These are phyloP conservation scores for Monodelphis domestica DNA, from an alignment of 2,797 vertebrate species.

Conservation along the genomic window DNA sequence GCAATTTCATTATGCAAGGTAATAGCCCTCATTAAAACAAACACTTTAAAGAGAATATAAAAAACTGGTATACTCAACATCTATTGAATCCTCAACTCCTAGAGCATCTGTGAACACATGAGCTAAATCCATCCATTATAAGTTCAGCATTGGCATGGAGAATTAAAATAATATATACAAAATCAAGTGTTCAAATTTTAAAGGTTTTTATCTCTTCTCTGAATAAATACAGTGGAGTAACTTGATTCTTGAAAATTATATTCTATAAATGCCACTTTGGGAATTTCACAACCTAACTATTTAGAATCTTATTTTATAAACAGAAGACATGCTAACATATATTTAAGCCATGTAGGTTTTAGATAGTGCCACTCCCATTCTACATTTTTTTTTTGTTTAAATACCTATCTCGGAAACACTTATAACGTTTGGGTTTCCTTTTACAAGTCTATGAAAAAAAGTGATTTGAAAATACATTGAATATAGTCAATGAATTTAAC, in stretches of 20 bases:
- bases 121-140: background rate
- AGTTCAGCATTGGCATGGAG: background rate
- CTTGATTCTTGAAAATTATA: background rate
- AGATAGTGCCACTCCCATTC: too few species aligned
- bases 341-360: background rate
- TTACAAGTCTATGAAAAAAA: too few species aligned
- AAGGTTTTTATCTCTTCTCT: background rate
- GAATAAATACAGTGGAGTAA: background rate
- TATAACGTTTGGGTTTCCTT: background rate
- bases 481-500: background rate
- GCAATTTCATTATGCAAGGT: constrained; percentile 24
- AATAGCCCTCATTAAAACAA: constrained; percentile 30
- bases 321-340: background rate
- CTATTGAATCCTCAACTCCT: background rate
- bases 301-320: background rate
- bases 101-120: background rate
- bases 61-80: background rate
- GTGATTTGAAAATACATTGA: background rate
- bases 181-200: background rate
- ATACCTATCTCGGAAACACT: background rate
- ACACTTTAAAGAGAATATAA: constrained; percentile 5
- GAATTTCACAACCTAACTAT: background rate
- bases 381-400: background rate
- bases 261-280: background rate
- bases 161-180: background rate